Conservation (phyloP, 2,113 vertebrate genomes). For the Collichthys lucidus region DNA sequence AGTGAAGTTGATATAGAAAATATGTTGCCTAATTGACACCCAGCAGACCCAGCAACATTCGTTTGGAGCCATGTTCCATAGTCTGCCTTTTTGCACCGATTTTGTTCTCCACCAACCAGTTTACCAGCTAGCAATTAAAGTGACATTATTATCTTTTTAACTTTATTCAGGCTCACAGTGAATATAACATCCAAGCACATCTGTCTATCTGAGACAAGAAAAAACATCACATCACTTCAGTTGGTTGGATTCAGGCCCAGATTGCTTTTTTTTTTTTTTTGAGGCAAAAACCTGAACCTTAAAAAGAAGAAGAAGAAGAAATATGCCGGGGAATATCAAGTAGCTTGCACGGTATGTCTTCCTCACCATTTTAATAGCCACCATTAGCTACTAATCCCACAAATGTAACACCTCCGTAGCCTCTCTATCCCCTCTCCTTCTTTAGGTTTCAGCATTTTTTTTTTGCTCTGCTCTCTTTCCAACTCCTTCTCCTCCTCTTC, state of each 20-base stretch:
- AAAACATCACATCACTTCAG: background rate
- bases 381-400: background rate
- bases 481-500: background rate
- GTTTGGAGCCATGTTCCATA: background rate
- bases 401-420: background rate
- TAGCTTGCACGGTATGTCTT: background rate
- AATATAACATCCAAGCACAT: background rate
- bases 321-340: background rate
- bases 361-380: background rate
- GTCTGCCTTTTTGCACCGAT: background rate
- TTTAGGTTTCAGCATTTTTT: conserved; percentile 19
- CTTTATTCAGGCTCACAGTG: background rate
- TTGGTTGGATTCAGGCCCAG: background rate
- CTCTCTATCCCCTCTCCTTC: background rate
- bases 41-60: background rate
- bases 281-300: background rate
- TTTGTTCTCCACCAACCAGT: background rate
- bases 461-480: background rate
- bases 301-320: background rate
- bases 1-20: background rate
- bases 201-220: background rate
- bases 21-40: background rate
- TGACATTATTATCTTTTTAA: too few species aligned
- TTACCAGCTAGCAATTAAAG: background rate
- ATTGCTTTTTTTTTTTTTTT: background rate